Evolutionary conservation across 2,113 vertebrate genomes (phyloP).

Genomic region (Rhadina sibilatrix): DNA sequence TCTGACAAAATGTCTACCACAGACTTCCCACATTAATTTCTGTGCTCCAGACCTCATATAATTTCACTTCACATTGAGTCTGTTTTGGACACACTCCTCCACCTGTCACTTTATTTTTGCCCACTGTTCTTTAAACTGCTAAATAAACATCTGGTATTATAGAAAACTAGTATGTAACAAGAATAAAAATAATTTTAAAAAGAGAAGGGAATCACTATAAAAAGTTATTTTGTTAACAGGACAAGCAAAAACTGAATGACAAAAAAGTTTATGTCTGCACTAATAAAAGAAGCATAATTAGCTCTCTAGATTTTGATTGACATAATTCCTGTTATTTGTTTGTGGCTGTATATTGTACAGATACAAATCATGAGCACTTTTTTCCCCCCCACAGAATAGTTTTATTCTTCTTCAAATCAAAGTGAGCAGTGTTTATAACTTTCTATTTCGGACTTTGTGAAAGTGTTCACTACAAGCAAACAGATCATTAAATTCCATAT

Average conservation of each 20-base stretch:
- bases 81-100: not conserved
- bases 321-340: not conserved
- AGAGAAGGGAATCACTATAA: not conserved
- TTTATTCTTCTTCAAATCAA: not conserved
- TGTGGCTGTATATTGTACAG: not conserved
- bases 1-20: not conserved
- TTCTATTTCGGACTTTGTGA: not conserved
- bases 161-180: not conserved
- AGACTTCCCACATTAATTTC: not conserved
- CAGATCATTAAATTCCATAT: not conserved
- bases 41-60: not conserved
- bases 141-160: not conserved
- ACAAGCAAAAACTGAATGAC: not conserved
- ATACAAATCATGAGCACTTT: not conserved
- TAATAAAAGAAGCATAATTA: not conserved
- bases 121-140: not conserved
- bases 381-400: not conserved
- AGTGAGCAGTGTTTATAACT: not conserved
- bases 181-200: not conserved
- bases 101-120: accelerated
- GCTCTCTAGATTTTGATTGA: not conserved
- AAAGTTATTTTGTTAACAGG: not conserved
- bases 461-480: not conserved
- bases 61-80: not conserved
- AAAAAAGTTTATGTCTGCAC: not conserved